A percentile compares a stretch with the other conserved stretches of the same genome.
These are phyloP conservation scores for Malurus alboscapulatus DNA, from an alignment of 2,113 vertebrate species.

Conservation along the genomic window DNA sequence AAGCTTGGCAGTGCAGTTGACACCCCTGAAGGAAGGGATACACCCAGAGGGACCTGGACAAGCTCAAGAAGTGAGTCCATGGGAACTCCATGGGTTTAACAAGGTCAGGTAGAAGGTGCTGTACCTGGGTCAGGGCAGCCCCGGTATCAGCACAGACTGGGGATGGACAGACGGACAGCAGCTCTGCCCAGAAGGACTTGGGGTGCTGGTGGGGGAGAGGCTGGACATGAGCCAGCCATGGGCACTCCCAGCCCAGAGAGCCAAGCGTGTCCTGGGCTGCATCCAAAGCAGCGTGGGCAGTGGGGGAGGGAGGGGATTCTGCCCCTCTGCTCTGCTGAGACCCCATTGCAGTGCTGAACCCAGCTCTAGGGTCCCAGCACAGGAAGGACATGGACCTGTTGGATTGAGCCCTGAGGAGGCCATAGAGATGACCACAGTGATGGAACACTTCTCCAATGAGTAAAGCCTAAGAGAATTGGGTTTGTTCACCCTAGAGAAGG, in stretches of 20 bases:
- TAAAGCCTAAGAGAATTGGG: background rate
- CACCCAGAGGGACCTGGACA: background rate
- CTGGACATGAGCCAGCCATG: background rate
- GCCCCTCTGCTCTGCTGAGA: background rate
- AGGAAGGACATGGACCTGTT: background rate
- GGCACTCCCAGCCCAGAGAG: rapidly evolving
- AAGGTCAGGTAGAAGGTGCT: background rate
- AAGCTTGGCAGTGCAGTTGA: background rate
- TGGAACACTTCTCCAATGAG: background rate
- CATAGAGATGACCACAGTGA: rapidly evolving
- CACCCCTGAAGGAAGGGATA: background rate
- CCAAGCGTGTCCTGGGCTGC: rapidly evolving
- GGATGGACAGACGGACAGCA: background rate
- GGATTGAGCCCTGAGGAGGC: rapidly evolving
- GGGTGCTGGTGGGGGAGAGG: background rate
- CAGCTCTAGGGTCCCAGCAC: background rate
- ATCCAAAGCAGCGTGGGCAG: rapidly evolving
- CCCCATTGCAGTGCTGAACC: background rate
- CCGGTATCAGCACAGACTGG: background rate
- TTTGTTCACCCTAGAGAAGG: background rate
- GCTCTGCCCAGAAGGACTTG: rapidly evolving
- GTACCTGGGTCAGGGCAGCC: background rate
- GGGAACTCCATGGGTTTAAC: background rate
- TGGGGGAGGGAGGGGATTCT: background rate
- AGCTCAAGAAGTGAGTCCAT: too few species aligned